Percentiles rank a stretch among this genome's conserved stretches.
These are phyloP conservation scores for Spialia ferax DNA, from an alignment of 2,888 invertebrate species.

Conservation along the genomic window DNA sequence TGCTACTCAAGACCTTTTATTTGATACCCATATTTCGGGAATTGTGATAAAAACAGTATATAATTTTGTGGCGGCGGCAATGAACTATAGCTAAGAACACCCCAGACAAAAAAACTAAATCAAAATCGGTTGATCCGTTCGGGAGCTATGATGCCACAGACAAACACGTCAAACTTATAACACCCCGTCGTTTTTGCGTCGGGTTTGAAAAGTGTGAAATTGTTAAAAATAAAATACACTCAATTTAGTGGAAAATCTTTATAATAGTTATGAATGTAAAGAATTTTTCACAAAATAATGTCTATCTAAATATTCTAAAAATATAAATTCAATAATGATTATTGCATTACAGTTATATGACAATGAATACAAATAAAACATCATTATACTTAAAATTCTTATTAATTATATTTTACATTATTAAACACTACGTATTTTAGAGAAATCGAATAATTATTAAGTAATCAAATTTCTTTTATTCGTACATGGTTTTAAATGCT, in stretches of 20 bases:
- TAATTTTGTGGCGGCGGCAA: too few species aligned
- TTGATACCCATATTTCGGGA: too few species aligned
- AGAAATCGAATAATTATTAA: not conserved
- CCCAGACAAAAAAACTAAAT: too few species aligned
- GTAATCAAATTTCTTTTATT: conserved; percentile 2
- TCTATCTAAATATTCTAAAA: conserved; percentile 67
- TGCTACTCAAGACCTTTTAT: too few species aligned
- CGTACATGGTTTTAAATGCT: conserved; percentile 5
- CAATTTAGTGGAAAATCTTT: conserved; percentile 47
- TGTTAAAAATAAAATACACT: conserved; percentile 34
- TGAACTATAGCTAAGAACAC: too few species aligned
- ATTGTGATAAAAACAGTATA: too few species aligned
- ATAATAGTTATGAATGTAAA: conserved; percentile 56
- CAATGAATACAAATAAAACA: conserved; percentile 33
- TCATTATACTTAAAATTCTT: conserved; percentile 35
- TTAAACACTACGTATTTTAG: not conserved
- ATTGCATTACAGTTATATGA: conserved; percentile 52
- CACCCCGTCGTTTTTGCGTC: too few species aligned
- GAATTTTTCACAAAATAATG: conserved; percentile 60
- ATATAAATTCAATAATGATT: conserved; percentile 60
- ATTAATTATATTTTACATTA: conserved; percentile 23
- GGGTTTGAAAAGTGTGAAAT: too few species aligned
- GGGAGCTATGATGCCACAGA: too few species aligned
- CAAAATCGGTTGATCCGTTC: too few species aligned
- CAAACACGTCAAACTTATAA: too few species aligned